These are phyloP conservation scores for Galemys pyrenaicus DNA, from an alignment of 2,113 vertebrate species.

Conservation along the genomic window DNA sequence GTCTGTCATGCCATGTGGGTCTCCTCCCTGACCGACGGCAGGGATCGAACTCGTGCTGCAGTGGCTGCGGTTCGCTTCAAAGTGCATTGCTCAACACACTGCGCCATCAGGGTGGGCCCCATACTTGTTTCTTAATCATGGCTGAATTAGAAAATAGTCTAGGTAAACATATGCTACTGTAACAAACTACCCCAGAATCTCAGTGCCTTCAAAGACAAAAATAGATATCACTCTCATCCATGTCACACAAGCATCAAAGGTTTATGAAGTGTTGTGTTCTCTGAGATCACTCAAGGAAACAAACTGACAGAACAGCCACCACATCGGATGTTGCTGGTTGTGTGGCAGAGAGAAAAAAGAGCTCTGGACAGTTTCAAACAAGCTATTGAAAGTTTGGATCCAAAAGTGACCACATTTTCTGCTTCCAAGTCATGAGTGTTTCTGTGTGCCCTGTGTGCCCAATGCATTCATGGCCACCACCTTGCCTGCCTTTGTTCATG, in stretches of 20 bases:
- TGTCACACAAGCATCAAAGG: background rate
- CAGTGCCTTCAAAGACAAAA: background rate
- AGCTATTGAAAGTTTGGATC: background rate
- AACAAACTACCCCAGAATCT: conserved; percentile 3
- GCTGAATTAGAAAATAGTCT: background rate
- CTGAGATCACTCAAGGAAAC: background rate
- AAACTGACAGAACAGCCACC: background rate
- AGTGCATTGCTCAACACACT: no score
- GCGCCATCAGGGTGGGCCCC: no score
- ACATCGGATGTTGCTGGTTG: background rate
- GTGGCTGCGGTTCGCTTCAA: no score
- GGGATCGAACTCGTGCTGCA: no score
- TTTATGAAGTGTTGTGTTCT: background rate
- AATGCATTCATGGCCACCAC: background rate
- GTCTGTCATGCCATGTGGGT: no score
- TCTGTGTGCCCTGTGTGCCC: no score
- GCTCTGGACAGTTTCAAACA: background rate
- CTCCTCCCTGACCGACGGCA: no score
- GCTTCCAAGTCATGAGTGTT: background rate
- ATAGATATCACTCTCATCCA: background rate
- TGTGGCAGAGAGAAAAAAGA: background rate
- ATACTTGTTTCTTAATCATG: background rate
- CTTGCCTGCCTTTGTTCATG: background rate
- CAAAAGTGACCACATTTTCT: background rate
- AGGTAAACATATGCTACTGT: background rate